Evolutionary conservation across 2,888 invertebrate species (phyloP).

Genomic region (Melitaea athalia): DNA sequence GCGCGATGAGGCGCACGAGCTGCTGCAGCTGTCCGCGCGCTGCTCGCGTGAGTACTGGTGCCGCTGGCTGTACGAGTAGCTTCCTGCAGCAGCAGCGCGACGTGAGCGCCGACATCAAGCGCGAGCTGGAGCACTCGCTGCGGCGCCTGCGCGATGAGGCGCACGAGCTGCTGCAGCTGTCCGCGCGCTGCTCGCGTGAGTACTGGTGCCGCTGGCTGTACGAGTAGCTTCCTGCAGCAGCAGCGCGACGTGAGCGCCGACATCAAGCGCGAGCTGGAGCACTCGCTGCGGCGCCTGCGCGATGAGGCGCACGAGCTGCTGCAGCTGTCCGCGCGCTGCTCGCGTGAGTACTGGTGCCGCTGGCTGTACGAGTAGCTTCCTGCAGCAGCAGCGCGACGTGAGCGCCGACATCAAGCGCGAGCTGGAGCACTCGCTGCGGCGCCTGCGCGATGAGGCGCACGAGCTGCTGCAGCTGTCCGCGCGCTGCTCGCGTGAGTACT

Average conservation of each 20-base stretch:
- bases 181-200: conserved; percentile 51
- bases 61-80: conserved; percentile 65
- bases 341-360: no score
- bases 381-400: conserved; percentile 62
- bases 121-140: conserved; percentile 86
- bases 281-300: conserved; percentile 85
- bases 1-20: conserved; percentile 86
- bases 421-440: conserved; percentile 85
- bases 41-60: conserved; percentile 31
- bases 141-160: conserved; percentile 86
- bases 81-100: conserved; percentile 56
- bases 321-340: conserved; percentile 75
- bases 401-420: conserved; percentile 84
- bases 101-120: conserved; percentile 81
- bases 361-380: conserved; percentile 65
- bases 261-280: conserved; percentile 85
- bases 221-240: conserved; percentile 58
- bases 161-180: conserved; percentile 85
- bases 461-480: conserved; percentile 85
- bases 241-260: conserved; percentile 79
- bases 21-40: conserved; percentile 83
- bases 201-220: conserved; percentile 45
- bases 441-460: conserved; percentile 86
- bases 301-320: conserved; percentile 87
- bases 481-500: conserved; percentile 40